Evolutionary conservation across 2,888 invertebrate species (phyloP).

Genomic region (Nomada hirtipes): DNA sequence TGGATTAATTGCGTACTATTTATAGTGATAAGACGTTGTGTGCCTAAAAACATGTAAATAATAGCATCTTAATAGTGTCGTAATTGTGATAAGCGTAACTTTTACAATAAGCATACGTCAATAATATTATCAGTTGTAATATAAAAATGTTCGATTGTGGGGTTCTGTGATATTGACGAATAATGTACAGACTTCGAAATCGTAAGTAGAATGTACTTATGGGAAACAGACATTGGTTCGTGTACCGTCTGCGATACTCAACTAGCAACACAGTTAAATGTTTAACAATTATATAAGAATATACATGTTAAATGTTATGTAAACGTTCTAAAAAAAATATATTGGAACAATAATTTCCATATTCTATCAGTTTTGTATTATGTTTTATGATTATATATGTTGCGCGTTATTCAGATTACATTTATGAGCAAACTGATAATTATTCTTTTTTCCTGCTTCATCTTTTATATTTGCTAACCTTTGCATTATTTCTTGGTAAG

Average conservation of each 20-base stretch:
- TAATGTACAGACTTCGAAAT: conserved; percentile 35
- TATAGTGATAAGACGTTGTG: not conserved
- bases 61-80: conserved; percentile 6
- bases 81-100: conserved; percentile 21
- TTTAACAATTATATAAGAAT: conserved; percentile 2
- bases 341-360: conserved; percentile 26
- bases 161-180: conserved; percentile 51
- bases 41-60: conserved; percentile 32
- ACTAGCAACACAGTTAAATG: conserved; percentile 11
- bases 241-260: conserved; percentile 3
- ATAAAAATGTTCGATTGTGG: conserved; percentile 23
- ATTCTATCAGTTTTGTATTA: conserved; percentile 8
- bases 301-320: conserved; percentile 21
- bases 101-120: not conserved
- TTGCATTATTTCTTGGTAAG: no score
- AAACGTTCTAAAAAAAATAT: conserved; percentile 24
- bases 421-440: not conserved
- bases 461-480: no score
- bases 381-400: not conserved
- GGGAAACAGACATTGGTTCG: not conserved
- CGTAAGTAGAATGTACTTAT: conserved; percentile 35
- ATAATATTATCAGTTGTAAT: not conserved
- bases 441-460: not conserved
- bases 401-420: not conserved
- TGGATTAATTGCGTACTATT: not conserved